These are phyloP conservation scores for Hemibagrus guttatus DNA, from an alignment of 2,797 vertebrate species.

Conservation along the genomic window DNA sequence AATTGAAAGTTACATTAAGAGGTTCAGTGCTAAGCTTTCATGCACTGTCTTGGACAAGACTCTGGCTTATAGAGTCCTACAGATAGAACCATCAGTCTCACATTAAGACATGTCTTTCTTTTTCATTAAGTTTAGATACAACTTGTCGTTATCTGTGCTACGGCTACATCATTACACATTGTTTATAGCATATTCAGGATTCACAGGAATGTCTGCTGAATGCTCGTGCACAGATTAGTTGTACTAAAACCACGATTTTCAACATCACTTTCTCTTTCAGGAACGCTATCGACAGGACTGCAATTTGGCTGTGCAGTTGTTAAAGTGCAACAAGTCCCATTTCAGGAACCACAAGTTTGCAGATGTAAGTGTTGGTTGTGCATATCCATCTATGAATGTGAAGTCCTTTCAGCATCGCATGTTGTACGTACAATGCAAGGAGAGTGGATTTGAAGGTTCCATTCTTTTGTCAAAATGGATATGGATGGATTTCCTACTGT, in stretches of 20 bases:
- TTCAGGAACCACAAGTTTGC: slow-evolving; percentile 98
- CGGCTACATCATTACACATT: neutral
- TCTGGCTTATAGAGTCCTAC: slow-evolving; percentile 1
- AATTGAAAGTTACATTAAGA: slow-evolving; percentile 52
- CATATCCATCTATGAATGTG: neutral
- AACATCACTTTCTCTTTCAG: slow-evolving; percentile 65
- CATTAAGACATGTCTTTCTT: neutral
- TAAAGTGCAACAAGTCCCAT: slow-evolving; percentile 98
- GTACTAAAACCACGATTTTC: neutral
- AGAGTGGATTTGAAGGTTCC: neutral
- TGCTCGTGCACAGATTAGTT: neutral
- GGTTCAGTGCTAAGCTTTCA: slow-evolving; percentile 40
- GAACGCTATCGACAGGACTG: slow-evolving; percentile 96
- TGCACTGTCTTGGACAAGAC: slow-evolving; percentile 4
- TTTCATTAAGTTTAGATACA: slow-evolving; percentile 4
- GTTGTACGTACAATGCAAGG: neutral
- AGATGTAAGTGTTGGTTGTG: slow-evolving; percentile 79
- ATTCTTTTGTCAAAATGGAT: neutral
- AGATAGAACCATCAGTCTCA: slow-evolving; percentile 4
- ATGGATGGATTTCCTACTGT: neutral
- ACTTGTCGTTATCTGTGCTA: neutral
- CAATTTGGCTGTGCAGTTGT: slow-evolving; percentile 94
- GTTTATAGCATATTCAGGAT: neutral
- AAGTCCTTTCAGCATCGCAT: neutral
- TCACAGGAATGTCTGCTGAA: neutral